Evolutionary conservation across 2,797 vertebrate species (phyloP).

Genomic region (Poecile montanus): DNA sequence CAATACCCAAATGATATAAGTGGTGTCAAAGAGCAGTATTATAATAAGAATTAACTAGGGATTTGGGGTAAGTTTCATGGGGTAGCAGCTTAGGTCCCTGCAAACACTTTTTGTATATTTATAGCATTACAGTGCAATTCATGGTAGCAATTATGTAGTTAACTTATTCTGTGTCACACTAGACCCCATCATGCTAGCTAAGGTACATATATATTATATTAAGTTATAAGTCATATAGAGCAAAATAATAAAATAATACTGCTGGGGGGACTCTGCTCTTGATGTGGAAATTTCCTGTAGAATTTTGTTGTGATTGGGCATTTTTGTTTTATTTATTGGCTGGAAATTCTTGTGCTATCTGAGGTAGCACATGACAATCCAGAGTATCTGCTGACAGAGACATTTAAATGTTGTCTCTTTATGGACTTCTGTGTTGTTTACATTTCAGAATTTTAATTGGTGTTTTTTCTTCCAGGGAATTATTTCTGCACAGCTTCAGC

Average conservation of each 20-base stretch:
- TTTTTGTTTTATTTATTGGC: background rate
- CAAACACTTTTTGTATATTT: background rate
- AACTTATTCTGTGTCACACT: background rate
- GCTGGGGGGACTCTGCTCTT: background rate
- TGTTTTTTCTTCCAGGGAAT: background rate
- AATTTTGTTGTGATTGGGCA: background rate
- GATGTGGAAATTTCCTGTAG: background rate
- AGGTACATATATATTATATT: background rate
- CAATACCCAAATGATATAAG: background rate
- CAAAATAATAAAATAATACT: background rate
- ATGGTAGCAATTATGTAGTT: background rate
- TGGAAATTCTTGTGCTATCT: background rate
- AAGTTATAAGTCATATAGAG: background rate
- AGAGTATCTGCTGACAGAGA: background rate
- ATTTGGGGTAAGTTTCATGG: background rate
- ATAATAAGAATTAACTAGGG: background rate
- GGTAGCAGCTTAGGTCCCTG: background rate
- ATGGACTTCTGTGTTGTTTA: background rate
- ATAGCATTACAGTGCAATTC: background rate
- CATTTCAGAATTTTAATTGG: conserved; percentile 35
- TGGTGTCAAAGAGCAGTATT: background rate
- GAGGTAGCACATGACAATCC: background rate
- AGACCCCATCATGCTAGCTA: background rate
- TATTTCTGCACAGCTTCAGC: background rate
- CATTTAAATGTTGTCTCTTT: background rate